Percentiles rank a stretch among this genome's conserved stretches.
Evolutionary conservation across 1,140 invertebrate genomes (phyloP).

Genomic region (Dendroctonus ponderosae): DNA sequence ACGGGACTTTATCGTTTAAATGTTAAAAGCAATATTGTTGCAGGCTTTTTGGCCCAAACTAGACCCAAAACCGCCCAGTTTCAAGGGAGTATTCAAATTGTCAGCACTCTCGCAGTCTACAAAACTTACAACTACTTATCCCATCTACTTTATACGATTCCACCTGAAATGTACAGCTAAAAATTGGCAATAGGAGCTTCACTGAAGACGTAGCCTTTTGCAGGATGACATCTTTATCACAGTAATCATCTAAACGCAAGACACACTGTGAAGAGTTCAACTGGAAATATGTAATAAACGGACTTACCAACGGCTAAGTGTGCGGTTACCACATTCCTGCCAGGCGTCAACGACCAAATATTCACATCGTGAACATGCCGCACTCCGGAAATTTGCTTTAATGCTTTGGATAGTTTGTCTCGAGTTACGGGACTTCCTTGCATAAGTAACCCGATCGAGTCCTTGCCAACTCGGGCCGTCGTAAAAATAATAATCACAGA

Average conservation of each 20-base stretch:
- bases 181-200: slow-evolving; percentile 56
- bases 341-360: slow-evolving; percentile 77
- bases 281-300: slow-evolving; percentile 2
- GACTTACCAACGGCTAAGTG: slow-evolving; percentile 73
- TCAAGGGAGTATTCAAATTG: neutral
- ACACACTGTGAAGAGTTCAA: neutral
- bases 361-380: slow-evolving; percentile 75
- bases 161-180: slow-evolving; percentile 64
- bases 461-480: slow-evolving; percentile 71
- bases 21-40: too few relatives aligned
- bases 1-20: too few relatives aligned
- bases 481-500: slow-evolving; percentile 80
- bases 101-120: slow-evolving; percentile 37
- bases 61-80: too few relatives aligned
- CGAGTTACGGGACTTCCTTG: slow-evolving; percentile 74
- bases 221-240: slow-evolving; percentile 56
- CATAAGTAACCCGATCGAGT: slow-evolving; percentile 75
- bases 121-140: slow-evolving; percentile 42
- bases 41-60: too few relatives aligned
- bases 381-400: slow-evolving; percentile 65
- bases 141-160: slow-evolving; percentile 50
- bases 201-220: slow-evolving; percentile 56
- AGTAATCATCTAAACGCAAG: slow-evolving; percentile 52
- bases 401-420: slow-evolving; percentile 53
- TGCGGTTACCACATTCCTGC: slow-evolving; percentile 67